phyloP scores from a whole-genome alignment of 2,888 invertebrate genomes.

The Plagodis pulveraria region DNA sequence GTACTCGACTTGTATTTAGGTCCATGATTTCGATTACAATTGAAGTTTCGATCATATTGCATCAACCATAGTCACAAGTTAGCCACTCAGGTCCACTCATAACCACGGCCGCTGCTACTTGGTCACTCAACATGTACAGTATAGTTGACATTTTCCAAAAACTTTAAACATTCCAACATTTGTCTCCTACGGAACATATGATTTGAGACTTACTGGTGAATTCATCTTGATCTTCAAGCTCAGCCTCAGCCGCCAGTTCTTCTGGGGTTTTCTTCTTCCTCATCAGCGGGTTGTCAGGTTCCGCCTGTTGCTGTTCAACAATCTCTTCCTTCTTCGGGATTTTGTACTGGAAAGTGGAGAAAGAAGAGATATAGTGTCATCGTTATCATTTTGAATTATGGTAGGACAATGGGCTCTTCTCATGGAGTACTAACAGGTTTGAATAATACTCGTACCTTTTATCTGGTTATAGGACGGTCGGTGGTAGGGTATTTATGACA shows the following conservation, averaged over 20 bases:
- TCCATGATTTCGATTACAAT: too few relatives aligned
- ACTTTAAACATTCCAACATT: too few relatives aligned
- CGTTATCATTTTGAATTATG: too few relatives aligned
- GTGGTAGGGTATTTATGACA: too few relatives aligned
- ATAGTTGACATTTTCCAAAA: too few relatives aligned
- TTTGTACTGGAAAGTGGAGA: constrained; percentile 92
- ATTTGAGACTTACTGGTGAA: constrained; percentile 91
- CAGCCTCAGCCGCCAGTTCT: constrained; percentile 98
- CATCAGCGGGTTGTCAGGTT: constrained; percentile 97
- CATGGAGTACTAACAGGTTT: too few relatives aligned
- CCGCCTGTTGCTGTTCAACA: constrained; percentile 92
- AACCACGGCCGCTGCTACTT: not conserved
- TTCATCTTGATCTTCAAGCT: constrained; percentile 97
- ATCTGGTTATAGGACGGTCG: too few relatives aligned
- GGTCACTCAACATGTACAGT: not conserved
- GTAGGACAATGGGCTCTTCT: too few relatives aligned
- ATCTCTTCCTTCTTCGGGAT: constrained; percentile 99
- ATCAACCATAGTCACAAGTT: not conserved
- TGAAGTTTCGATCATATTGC: too few relatives aligned
- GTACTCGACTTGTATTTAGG: too few relatives aligned
- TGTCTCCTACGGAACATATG: too few relatives aligned
- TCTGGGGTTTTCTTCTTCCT: constrained; percentile 99
- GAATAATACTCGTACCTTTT: too few relatives aligned
- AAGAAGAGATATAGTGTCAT: not conserved
- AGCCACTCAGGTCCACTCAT: not conserved